Base-by-base conservation (phyloP, 2,888 invertebrate genomes). In the Philhelius pedissequus region DNA sequence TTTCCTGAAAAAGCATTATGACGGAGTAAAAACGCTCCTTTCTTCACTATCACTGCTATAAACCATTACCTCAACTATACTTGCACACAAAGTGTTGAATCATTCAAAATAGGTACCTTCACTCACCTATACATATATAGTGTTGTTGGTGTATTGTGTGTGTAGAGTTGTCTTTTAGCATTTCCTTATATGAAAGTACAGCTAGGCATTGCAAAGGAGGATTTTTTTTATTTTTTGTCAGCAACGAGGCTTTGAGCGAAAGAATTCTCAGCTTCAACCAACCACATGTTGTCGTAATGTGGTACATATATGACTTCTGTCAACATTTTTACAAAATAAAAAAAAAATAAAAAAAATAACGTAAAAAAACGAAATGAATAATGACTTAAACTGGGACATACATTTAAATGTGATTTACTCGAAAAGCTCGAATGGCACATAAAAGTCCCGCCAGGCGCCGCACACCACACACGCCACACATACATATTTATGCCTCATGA, bases 401-500 rank as follows among this genome's bases (percentile, higher is more conserved):
- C 76, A 79, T 79, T 84, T 84, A 84, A 84, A 84, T 84, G 66
- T 68, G 80, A 84, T 84, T 84, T 75, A 84, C 84, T 80, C 58
- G 60, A 75, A 84, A 71, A 75, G 71, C 84, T 84, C 70, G 71
- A 70, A 80, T 71, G 80, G 71, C 68, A 71, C 66, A 80, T 79
- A 84, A 79, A 84, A 75, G 75, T 70, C 71, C 43, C 75, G 50
- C 45, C 70, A 75, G n/a, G n/a, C n/a, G n/a, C n/a, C n/a, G n/a
- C n/a, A n/a, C n/a, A n/a, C n/a, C n/a, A n/a, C n/a, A n/a, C n/a
- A n/a, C n/a, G n/a, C n/a, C 74, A 84, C 83, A 79, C 75, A 71
- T 84, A 71, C 84, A 84, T 84, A 84, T 84, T 84, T 76, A 84
- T 80, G 80, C 70, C 84, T 84, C 80, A 84, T 84, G 80, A 84